A percentile compares a stretch with the other conserved stretches of the same genome.
phyloP scores from a whole-genome alignment of 2,888 invertebrate species.

The Cosmia pyralina region DNA sequence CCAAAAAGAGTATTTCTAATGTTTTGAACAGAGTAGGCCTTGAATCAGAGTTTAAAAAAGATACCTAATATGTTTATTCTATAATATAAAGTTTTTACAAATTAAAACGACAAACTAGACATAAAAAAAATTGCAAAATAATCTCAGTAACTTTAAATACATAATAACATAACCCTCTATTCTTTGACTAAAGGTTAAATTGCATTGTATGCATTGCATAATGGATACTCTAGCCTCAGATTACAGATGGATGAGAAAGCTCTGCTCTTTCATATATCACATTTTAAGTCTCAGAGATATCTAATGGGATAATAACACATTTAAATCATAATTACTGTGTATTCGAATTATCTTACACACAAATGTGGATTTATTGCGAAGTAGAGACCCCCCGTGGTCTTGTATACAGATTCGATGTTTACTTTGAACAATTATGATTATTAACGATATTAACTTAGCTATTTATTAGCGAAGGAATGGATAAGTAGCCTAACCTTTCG shows the following conservation, averaged over 20 bases:
- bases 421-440: slow-evolving; percentile 27
- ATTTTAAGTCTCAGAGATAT: slow-evolving; percentile 44
- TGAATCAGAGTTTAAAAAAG: no score
- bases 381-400: slow-evolving; percentile 35
- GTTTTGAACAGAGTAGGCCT: not conserved
- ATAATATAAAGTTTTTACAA: not conserved
- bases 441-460: not conserved
- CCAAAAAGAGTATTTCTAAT: no score
- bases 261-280: slow-evolving; percentile 45
- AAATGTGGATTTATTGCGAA: slow-evolving; percentile 25
- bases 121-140: slow-evolving; percentile 1
- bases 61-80: not conserved
- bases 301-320: slow-evolving; percentile 47
- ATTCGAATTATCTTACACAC: slow-evolving; percentile 43
- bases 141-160: slow-evolving; percentile 1
- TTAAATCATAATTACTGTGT: slow-evolving; percentile 50
- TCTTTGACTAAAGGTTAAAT: slow-evolving; percentile 30
- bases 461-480: not conserved
- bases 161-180: not conserved
- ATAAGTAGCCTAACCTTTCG: not conserved
- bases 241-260: slow-evolving; percentile 25
- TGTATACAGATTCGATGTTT: slow-evolving; percentile 20
- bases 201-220: slow-evolving; percentile 26
- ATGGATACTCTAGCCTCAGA: slow-evolving; percentile 22
- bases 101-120: slow-evolving; percentile 2